These are phyloP conservation scores for Spongilla lacustris DNA, from an alignment of 37 sponge, comb jelly and placozoan species.

Conservation along the genomic window DNA sequence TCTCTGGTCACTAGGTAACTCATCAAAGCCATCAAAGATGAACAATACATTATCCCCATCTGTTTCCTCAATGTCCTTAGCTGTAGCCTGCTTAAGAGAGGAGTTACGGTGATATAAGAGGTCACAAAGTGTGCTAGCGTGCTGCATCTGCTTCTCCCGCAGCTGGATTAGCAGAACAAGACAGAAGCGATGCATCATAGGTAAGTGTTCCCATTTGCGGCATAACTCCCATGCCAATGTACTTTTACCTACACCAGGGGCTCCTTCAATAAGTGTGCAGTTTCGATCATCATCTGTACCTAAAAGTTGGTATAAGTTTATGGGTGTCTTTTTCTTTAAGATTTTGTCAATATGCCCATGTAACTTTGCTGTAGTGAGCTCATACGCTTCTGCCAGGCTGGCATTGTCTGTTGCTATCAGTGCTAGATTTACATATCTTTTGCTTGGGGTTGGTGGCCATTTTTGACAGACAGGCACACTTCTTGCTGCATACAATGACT, in stretches of 20 bases:
- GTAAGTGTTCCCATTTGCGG: background rate
- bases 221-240: background rate
- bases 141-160: background rate
- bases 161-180: background rate
- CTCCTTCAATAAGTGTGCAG: constrained; percentile 5
- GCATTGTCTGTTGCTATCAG: background rate
- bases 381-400: background rate
- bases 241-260: constrained; percentile 11
- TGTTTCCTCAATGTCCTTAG: background rate
- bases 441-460: constrained; percentile 18
- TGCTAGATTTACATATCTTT: background rate
- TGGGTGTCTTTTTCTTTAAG: background rate
- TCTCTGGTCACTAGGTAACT: constrained; percentile 1
- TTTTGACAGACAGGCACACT: background rate
- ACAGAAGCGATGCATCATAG: background rate
- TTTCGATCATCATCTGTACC: background rate
- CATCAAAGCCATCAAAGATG: constrained; percentile 31
- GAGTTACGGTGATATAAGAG: constrained; percentile 9
- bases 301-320: background rate
- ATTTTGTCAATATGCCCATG: constrained; percentile 3
- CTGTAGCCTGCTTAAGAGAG: background rate
- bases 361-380: background rate
- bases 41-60: constrained; percentile 6
- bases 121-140: background rate
- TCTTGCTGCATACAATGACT: background rate